Percentiles rank a stretch among this genome's conserved stretches.
Conservation (phyloP, 2,797 vertebrate genomes). For the Sebastes cheni region DNA sequence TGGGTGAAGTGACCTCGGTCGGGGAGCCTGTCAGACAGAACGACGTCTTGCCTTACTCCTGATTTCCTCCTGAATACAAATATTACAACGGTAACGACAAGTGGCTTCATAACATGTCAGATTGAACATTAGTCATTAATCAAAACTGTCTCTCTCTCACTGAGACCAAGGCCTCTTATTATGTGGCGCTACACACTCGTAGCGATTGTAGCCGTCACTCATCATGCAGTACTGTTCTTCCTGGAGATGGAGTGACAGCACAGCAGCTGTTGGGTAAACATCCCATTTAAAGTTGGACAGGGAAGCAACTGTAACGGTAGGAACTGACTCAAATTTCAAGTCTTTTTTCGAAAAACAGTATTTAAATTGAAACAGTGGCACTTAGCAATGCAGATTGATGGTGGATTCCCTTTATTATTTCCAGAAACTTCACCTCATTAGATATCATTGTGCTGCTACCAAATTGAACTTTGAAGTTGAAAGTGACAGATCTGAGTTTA, state of each 20-base stretch:
- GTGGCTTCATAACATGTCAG: constrained; percentile 5
- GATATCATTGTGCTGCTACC: not conserved
- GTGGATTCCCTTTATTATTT: not conserved
- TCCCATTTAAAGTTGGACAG: not conserved
- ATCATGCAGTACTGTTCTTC: not conserved
- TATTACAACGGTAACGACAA: not conserved
- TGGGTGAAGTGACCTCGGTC: constrained; percentile 10
- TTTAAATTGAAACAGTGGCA: not conserved
- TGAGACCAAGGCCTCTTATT: constrained; percentile 2
- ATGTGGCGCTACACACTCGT: not conserved
- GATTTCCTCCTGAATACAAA: constrained; percentile 14
- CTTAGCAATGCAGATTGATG: not conserved
- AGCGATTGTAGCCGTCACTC: not conserved
- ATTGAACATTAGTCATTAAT: constrained; percentile 34
- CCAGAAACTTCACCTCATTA: not conserved
- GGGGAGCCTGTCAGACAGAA: constrained; percentile 15
- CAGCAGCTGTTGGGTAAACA: constrained; percentile 2
- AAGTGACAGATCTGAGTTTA: not conserved
- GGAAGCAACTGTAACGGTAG: not conserved
- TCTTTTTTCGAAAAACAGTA: not conserved
- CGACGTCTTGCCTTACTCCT: constrained; percentile 4
- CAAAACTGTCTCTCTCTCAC: constrained; percentile 30
- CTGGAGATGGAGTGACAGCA: constrained; percentile 1
- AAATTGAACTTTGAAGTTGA: not conserved
- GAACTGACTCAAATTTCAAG: not conserved